Evolutionary conservation across 92 coral and sea anemone genomes (phyloP).

Genomic region (Palythoa grandis): DNA sequence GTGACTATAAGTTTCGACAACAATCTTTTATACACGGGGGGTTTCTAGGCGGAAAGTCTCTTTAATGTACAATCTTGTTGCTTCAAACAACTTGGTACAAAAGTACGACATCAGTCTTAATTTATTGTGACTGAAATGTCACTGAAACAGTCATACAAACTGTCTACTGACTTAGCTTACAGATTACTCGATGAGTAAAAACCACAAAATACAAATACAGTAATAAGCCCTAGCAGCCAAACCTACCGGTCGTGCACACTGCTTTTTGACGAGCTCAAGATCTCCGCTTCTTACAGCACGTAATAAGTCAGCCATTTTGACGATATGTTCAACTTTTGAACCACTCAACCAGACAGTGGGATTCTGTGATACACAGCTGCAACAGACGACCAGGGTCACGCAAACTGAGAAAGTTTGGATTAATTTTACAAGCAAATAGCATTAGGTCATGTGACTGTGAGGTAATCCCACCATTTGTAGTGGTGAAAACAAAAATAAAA

Average conservation of each 20-base stretch:
- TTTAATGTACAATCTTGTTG: no score
- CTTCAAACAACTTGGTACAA: not conserved
- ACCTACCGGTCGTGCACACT: conserved; percentile 75
- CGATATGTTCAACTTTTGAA: not conserved
- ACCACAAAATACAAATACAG: not conserved
- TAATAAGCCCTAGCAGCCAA: not conserved
- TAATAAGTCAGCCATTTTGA: conserved; percentile 19
- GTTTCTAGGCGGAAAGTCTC: no score
- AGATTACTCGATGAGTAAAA: not conserved
- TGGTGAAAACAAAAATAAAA: not conserved
- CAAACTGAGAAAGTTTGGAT: not conserved
- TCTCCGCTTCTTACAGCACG: conserved; percentile 84
- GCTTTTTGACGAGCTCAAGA: conserved; percentile 60
- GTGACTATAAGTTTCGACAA: no score
- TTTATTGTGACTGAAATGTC: not conserved
- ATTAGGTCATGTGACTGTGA: not conserved
- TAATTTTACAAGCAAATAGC: not conserved
- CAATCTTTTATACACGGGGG: no score
- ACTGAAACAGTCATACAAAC: not conserved
- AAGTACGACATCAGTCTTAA: not conserved
- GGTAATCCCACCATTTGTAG: not conserved
- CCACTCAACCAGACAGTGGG: not conserved
- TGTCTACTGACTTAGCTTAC: not conserved
- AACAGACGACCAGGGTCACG: not conserved
- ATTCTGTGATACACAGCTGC: not conserved